These are phyloP conservation scores for Drosophila nikananu DNA, from an alignment of 1,140 invertebrate genomes.

Conservation along the genomic window DNA sequence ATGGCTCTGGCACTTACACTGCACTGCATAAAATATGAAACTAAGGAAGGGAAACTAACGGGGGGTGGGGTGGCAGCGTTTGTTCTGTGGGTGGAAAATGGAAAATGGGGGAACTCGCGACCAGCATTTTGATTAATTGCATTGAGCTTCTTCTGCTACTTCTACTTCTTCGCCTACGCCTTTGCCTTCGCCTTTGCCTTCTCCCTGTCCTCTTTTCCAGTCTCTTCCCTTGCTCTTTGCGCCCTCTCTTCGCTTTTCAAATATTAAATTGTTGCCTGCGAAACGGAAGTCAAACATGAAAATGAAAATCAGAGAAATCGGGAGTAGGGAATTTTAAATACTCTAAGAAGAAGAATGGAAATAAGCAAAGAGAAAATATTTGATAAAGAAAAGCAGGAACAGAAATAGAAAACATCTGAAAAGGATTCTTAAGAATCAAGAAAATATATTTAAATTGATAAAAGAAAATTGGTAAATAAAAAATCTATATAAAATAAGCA, in stretches of 20 bases:
- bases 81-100: slow-evolving; percentile 4
- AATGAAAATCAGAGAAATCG: slow-evolving; percentile 9
- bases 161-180: background rate
- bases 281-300: slow-evolving; percentile 36
- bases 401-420: no score
- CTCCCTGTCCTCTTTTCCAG: background rate
- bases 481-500: no score
- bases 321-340: background rate
- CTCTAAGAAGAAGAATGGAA: background rate
- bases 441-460: no score
- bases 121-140: slow-evolving; percentile 72
- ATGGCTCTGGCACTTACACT: slow-evolving; percentile 53
- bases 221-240: background rate
- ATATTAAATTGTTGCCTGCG: slow-evolving; percentile 52
- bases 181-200: background rate
- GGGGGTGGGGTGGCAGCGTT: slow-evolving; percentile 7
- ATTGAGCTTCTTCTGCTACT: slow-evolving; percentile 40
- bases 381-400: background rate
- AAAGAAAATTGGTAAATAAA: no score
- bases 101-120: slow-evolving; percentile 4
- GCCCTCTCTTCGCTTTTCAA: slow-evolving; percentile 29
- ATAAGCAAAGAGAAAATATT: background rate
- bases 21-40: slow-evolving; percentile 25
- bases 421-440: no score
- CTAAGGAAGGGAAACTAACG: background rate